Base-by-base conservation (phyloP, 2,888 invertebrate genomes). In the Biston betularia region DNA sequence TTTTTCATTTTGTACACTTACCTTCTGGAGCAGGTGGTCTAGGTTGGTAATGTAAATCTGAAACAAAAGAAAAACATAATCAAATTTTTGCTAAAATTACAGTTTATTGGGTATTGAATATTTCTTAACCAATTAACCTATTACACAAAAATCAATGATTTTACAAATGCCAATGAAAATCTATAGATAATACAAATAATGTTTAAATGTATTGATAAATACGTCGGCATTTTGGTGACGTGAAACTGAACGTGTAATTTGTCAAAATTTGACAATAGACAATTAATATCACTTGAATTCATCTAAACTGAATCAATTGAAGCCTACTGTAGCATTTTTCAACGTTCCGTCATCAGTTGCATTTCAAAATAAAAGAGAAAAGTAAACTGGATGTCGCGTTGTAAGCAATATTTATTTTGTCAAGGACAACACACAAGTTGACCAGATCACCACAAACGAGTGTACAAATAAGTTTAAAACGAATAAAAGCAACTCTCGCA, bases 21-120 rank as follows among this genome's bases (percentile, higher is more conserved):
- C 95, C 95, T 94, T 95, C 95, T 73, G 95, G 93, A 79, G 95
- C 92, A 72, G 95, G 95, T 77, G 95, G 95, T 78, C 95, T 89
- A 71, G 95, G 95, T 81, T 95, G 95, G 87, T 95, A 95, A 84
- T 95, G 94, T 94, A 95, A 94, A 93, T 95, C 95, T 95, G 95
- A 73, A 95, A 95, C 89, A 92, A 90, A 81, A 75, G 79, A 79
- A 77, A 73, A 69, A 34, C 15, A 57, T 3, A 40, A 46, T 59
- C 4, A 46, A 45, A 15, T 15, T 44, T 44, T 44, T 24, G 24
- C 24, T 2, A 24, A 24, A 24, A 24, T 24, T 24, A 24, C 24
- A 24, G 24, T 24, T 24, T 24, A 24, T 24, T 24, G 3, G 24
- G 24, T 24, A 24, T 3, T 24, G n/a, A n/a, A n/a, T n/a, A n/a